Percentiles rank a stretch among this genome's conserved stretches.
Evolutionary conservation across 2,888 invertebrate species (phyloP).

Genomic region (Sinohyriopsis cumingii): DNA sequence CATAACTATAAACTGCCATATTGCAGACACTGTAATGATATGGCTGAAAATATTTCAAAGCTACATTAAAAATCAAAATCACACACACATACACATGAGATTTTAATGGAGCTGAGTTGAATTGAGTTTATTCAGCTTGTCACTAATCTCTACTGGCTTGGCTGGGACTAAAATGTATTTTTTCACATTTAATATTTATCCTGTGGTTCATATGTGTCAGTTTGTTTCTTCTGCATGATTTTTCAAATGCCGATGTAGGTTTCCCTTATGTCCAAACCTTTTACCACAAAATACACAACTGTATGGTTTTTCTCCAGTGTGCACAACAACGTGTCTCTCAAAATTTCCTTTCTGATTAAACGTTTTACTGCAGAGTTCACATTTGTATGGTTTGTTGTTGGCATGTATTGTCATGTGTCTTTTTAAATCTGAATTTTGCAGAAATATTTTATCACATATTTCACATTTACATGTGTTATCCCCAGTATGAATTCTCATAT

Average conservation of each 20-base stretch:
- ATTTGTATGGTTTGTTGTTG: slow-evolving; percentile 7
- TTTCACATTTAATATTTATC: no score
- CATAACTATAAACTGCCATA: no score
- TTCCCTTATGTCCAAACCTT: slow-evolving; percentile 7
- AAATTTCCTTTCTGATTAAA: slow-evolving; percentile 11
- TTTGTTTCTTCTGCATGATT: no score
- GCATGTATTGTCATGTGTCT: slow-evolving; percentile 24
- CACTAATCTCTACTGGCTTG: no score
- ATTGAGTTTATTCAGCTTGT: no score
- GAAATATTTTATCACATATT: slow-evolving; percentile 24
- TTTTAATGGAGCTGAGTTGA: no score
- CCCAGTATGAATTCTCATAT: slow-evolving; percentile 29
- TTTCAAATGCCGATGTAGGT: not conserved
- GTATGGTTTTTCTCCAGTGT: slow-evolving; percentile 10
- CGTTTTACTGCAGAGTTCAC: slow-evolving; percentile 6
- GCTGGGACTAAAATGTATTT: no score
- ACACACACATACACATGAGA: no score
- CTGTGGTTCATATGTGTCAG: no score
- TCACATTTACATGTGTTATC: slow-evolving; percentile 26
- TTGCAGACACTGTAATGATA: no score
- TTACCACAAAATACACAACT: slow-evolving; percentile 5
- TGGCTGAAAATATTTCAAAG: no score
- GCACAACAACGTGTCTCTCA: slow-evolving; percentile 5
- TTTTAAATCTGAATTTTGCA: slow-evolving; percentile 27
- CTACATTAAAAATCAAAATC: no score